These are phyloP conservation scores for Nymphalis polychloros DNA, from an alignment of 2,888 invertebrate genomes.

Conservation along the genomic window DNA sequence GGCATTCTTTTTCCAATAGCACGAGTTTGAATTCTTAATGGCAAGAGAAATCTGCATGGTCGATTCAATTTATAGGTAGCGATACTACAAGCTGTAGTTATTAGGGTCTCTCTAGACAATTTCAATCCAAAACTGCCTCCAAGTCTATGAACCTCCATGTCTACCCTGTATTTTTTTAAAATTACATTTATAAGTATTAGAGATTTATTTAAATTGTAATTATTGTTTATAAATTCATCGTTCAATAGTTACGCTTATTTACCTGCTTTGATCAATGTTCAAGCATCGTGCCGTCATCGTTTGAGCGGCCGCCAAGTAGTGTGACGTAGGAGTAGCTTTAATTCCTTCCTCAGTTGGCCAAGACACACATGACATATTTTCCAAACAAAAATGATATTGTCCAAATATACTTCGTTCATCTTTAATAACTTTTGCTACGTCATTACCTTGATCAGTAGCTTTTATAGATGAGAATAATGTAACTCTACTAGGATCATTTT, in stretches of 20 bases:
- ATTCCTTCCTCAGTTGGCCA: conserved; percentile 85
- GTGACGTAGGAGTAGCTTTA: conserved; percentile 82
- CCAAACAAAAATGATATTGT: conserved; percentile 88
- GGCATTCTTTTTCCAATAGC: conserved; percentile 85
- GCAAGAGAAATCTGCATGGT: conserved; percentile 87
- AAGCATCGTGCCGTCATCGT: conserved; percentile 20
- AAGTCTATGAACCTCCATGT: conserved; percentile 52
- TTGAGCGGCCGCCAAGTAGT: conserved; percentile 75
- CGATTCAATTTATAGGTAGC: conserved; percentile 84
- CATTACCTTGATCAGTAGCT: conserved; percentile 56
- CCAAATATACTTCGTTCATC: conserved; percentile 78
- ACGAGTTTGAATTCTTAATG: conserved; percentile 87
- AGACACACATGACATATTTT: conserved; percentile 82
- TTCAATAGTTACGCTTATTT: neutral
- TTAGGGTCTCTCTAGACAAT: conserved; percentile 82
- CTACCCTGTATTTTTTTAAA: conserved; percentile 49
- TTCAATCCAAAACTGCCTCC: conserved; percentile 87
- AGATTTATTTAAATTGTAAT: no score
- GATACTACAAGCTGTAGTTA: conserved; percentile 85
- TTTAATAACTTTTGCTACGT: conserved; percentile 76
- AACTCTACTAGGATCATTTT: conserved; percentile 55
- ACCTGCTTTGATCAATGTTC: conserved; percentile 34
- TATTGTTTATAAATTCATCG: no score
- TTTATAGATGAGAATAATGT: conserved; percentile 49
- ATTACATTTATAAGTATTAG: no score